Base-by-base conservation (phyloP, 2,888 invertebrate species). In the Cataglyphis cursor region DNA sequence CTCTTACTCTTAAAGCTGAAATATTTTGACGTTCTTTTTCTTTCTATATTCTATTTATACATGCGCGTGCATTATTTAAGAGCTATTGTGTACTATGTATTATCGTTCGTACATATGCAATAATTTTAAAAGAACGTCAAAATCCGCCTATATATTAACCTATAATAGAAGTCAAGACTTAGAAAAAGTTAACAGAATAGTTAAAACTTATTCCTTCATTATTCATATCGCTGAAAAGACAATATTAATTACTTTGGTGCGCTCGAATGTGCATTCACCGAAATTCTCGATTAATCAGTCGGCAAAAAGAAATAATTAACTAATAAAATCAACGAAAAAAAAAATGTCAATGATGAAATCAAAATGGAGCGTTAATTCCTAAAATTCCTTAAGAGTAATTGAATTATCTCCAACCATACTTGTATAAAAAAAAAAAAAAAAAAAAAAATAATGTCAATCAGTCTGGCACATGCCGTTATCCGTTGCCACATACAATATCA, bases 391-490 rank as follows among this genome's bases (percentile, higher is more conserved):
- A 68, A 68, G 74, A 80, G 48, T 85, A 65, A 82, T 81, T 21
- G 59, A 84, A 84, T 80, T 87, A 87, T 87, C 86, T 85, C 66
- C 89, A 86, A 87, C 88, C 90, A 90, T 86, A 89, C 90, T 80
- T 84, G 88, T 85, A 8, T 51, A 31, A 24, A 28, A 28, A 12
- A 12, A 41, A 41, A 41, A 41, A 48, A 4, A 18, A 44, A 44
- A 44, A 91, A 91, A 91, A 90, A 91, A 90, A 90, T 92, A 93
- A 90, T 89, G 92, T 94, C 93, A 93, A 94, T 94, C 94, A 94
- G 94, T 94, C 94, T 94, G 94, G 94, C 94, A 94, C 91, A 94
- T 94, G 94, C 94, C 94, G 94, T 94, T 92, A 92, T 94, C 94
- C 94, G 93, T 93, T 94, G 94, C 94, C 94, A 94, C 94, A 91